phyloP scores from a whole-genome alignment of 2,113 vertebrate species.

The Boulengeromyrus knoepffleri region DNA sequence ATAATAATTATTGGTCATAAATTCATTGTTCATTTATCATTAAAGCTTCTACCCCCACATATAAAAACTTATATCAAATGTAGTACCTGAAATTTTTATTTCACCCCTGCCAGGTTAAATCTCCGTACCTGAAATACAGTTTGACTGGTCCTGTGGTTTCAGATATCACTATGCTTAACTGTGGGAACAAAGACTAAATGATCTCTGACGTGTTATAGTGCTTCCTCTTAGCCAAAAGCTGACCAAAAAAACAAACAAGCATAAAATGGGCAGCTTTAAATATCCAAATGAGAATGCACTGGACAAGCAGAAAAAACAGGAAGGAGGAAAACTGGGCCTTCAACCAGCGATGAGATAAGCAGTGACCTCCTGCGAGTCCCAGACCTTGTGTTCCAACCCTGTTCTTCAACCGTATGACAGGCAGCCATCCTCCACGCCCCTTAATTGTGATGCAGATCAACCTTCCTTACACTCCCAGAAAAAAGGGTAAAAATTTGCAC shows the following conservation, averaged over 20 bases:
- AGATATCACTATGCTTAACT: background rate
- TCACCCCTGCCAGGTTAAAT: background rate
- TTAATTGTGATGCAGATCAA: background rate
- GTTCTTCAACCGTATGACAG: background rate
- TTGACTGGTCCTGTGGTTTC: background rate
- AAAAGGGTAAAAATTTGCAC: too few relatives aligned
- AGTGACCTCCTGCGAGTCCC: background rate
- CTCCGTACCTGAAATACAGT: background rate
- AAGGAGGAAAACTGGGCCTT: background rate
- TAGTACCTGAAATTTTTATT: background rate
- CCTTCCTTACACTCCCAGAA: background rate
- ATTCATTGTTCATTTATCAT: background rate
- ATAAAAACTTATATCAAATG: background rate
- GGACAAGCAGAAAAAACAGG: background rate
- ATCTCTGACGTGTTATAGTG: background rate
- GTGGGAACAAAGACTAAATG: background rate
- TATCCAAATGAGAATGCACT: constrained; percentile 15
- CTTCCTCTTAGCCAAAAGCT: background rate
- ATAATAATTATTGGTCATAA: background rate
- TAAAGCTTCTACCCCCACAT: background rate
- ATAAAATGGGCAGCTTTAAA: background rate
- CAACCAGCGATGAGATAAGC: background rate
- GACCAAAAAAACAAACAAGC: constrained; percentile 14
- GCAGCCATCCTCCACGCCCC: background rate
- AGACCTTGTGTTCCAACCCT: background rate